Conservation (phyloP, 2,797 vertebrate species). For the Sternotherus odoratus region DNA sequence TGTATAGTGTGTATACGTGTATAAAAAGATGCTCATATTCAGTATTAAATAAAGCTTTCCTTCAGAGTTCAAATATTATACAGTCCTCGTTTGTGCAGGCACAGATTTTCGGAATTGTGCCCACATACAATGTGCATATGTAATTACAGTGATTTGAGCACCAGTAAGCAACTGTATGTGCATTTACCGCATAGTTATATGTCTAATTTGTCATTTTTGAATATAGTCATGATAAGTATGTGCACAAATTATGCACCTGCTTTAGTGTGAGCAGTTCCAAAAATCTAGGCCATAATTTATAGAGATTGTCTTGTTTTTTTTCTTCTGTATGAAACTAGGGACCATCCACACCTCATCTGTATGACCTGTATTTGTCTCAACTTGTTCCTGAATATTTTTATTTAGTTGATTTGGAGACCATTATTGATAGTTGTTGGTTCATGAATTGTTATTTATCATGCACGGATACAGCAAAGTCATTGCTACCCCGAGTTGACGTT, state of each 20-base stretch:
- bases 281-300: not conserved
- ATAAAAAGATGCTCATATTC: not conserved
- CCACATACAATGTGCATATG: not conserved
- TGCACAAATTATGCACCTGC: not conserved
- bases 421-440: not conserved
- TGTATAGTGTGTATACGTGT: not conserved
- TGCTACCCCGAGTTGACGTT: rapidly evolving
- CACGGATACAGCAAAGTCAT: not conserved
- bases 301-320: not conserved
- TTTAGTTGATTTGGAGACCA: rapidly evolving
- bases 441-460: not conserved
- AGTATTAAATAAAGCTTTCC: not conserved
- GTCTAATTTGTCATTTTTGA: rapidly evolving
- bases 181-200: rapidly evolving
- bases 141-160: not conserved
- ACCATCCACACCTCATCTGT: not conserved
- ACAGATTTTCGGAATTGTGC: not conserved
- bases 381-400: rapidly evolving
- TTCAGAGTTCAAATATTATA: not conserved
- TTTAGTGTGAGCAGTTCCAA: rapidly evolving
- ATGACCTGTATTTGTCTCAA: not conserved
- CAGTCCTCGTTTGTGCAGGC: not conserved
- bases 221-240: not conserved
- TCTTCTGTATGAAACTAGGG: rapidly evolving
- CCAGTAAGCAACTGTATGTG: not conserved